Evolutionary conservation across 2,888 invertebrate genomes (phyloP).

Genomic region (Troides oblongomaculatus): DNA sequence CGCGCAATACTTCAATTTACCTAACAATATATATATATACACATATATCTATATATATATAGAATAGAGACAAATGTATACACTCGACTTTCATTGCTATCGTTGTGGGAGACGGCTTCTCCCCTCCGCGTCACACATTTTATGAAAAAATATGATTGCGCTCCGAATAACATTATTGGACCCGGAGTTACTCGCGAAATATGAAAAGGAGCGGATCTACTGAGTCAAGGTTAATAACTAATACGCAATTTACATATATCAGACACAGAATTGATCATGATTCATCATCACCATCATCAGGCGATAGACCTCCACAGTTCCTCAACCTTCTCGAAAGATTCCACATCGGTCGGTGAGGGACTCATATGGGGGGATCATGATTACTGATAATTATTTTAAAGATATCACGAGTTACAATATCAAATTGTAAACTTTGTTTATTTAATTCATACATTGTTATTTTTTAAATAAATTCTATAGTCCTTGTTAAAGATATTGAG

Average conservation of each 20-base stretch:
- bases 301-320: too few species aligned
- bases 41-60: constrained; percentile 20
- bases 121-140: constrained; percentile 34
- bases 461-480: too few species aligned
- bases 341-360: too few species aligned
- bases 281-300: too few species aligned
- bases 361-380: too few species aligned
- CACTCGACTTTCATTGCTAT: constrained; percentile 43
- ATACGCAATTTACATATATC: background rate
- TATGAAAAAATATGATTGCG: constrained; percentile 37
- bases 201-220: constrained; percentile 16
- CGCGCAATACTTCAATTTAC: constrained; percentile 21
- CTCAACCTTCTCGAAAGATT: too few species aligned
- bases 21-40: constrained; percentile 17
- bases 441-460: too few species aligned
- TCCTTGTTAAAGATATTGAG: too few species aligned
- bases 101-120: constrained; percentile 28
- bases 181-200: constrained; percentile 24
- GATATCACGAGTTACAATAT: too few species aligned
- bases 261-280: too few species aligned
- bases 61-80: constrained; percentile 40
- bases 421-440: too few species aligned
- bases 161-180: constrained; percentile 30
- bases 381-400: too few species aligned
- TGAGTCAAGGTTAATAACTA: background rate